Conservation (phyloP, 2,797 vertebrate species). For the Ctenopoma kingsleyae region DNA sequence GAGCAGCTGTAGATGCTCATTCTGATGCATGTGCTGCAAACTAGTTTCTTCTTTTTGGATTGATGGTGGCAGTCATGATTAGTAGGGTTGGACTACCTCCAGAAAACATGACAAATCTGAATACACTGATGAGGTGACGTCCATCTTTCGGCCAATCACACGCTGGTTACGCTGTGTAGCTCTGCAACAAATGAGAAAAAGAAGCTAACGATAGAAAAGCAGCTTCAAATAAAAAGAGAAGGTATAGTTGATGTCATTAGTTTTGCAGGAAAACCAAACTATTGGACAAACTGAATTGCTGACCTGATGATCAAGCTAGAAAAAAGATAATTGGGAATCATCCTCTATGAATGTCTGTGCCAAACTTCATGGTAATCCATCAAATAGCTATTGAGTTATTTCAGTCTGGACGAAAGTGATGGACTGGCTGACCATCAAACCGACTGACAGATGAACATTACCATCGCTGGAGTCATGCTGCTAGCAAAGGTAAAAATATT, state of each 20-base stretch:
- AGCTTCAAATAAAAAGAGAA: too few species aligned
- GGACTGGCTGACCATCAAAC: neutral
- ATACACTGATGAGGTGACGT: conserved; percentile 1
- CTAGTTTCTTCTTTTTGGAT: conserved; percentile 52
- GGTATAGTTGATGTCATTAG: neutral
- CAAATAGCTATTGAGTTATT: neutral
- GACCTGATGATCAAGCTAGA: neutral
- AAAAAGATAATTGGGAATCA: neutral
- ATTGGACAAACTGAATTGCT: neutral
- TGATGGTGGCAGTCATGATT: conserved; percentile 46
- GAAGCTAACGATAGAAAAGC: too few species aligned
- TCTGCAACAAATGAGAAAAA: neutral
- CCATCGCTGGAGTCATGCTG: neutral
- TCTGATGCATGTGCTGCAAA: conserved; percentile 55
- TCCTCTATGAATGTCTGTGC: neutral
- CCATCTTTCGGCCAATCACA: conserved; percentile 15
- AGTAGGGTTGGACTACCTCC: conserved; percentile 33
- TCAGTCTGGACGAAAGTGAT: neutral
- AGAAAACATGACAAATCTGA: conserved; percentile 34
- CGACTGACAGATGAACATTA: neutral
- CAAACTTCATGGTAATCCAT: neutral
- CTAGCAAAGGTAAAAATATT: neutral
- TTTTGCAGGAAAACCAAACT: neutral
- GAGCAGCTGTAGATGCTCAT: conserved; percentile 63
- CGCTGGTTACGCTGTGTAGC: conserved; percentile 3